These are phyloP conservation scores for Andrena haemorrhoa DNA, from an alignment of 2,888 invertebrate genomes.

Conservation along the genomic window DNA sequence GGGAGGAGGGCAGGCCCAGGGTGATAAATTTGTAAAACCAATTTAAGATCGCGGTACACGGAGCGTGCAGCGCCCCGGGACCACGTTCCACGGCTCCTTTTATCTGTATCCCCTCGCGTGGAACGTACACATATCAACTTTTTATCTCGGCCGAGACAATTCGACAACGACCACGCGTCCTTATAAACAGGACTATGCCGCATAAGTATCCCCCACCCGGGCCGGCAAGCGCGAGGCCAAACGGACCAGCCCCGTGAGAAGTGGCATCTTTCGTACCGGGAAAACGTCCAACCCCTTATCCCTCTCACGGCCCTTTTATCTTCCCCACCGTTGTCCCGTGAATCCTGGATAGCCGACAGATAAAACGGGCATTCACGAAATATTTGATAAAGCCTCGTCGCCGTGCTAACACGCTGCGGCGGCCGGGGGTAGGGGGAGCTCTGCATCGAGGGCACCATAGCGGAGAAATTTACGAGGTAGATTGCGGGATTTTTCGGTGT, in stretches of 20 bases:
- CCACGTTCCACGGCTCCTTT: slow-evolving; percentile 49
- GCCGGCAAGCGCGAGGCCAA: slow-evolving; percentile 31
- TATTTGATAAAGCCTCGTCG: slow-evolving; percentile 57
- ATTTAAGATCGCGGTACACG: slow-evolving; percentile 69
- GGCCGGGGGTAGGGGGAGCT: slow-evolving; percentile 16
- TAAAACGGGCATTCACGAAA: slow-evolving; percentile 50
- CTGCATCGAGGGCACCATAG: background rate
- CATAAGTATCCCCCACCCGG: slow-evolving; percentile 46
- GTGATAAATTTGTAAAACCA: slow-evolving; percentile 76
- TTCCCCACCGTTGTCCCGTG: slow-evolving; percentile 50
- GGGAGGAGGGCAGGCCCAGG: slow-evolving; percentile 14
- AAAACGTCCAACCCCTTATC: slow-evolving; percentile 40
- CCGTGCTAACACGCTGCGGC: slow-evolving; percentile 17
- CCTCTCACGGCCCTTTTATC: slow-evolving; percentile 43
- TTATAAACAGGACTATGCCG: slow-evolving; percentile 57
- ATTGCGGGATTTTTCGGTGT: slow-evolving; percentile 42
- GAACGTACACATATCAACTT: slow-evolving; percentile 69
- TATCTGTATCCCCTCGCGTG: slow-evolving; percentile 55
- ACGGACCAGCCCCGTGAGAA: background rate
- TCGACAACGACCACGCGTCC: slow-evolving; percentile 71
- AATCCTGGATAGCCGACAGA: slow-evolving; percentile 58
- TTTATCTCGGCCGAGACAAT: slow-evolving; percentile 72
- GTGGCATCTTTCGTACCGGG: slow-evolving; percentile 28
- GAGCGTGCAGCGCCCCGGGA: slow-evolving; percentile 38
- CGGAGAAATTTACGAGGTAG: slow-evolving; percentile 52